Conservation (phyloP, 1,140 invertebrate genomes). For the Procambarus virginalis region DNA sequence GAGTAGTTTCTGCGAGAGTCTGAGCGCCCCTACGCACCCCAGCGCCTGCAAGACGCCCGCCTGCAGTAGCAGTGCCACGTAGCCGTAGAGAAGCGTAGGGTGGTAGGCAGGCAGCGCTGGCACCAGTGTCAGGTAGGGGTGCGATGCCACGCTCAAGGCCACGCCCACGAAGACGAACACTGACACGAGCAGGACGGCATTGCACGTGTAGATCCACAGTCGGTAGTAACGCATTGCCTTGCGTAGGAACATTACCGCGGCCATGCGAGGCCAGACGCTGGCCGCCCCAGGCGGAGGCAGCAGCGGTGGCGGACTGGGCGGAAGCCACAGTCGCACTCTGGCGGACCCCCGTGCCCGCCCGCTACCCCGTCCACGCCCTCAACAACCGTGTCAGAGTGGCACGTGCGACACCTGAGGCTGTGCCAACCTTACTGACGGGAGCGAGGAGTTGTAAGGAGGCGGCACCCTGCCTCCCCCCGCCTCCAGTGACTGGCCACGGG, state of each 20-base stretch:
- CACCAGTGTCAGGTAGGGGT: slow-evolving; percentile 75
- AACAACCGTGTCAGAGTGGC: not conserved
- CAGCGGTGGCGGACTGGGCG: slow-evolving; percentile 31
- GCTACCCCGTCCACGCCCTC: slow-evolving; percentile 3
- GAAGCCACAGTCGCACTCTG: slow-evolving; percentile 27
- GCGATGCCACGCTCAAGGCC: slow-evolving; percentile 82
- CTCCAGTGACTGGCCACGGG: not conserved
- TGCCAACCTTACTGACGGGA: slow-evolving; percentile 21
- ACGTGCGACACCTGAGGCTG: slow-evolving; percentile 10
- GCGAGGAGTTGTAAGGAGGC: not conserved
- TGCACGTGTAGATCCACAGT: slow-evolving; percentile 94
- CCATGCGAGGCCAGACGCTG: slow-evolving; percentile 65
- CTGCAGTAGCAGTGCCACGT: slow-evolving; percentile 84
- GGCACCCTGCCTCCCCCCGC: slow-evolving; percentile 9
- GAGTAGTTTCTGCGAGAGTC: slow-evolving; percentile 85
- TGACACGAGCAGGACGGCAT: slow-evolving; percentile 87
- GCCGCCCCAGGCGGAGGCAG: slow-evolving; percentile 60
- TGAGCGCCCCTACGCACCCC: slow-evolving; percentile 85
- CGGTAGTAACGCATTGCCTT: slow-evolving; percentile 84
- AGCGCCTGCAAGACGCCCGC: slow-evolving; percentile 78
- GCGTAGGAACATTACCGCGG: slow-evolving; percentile 73
- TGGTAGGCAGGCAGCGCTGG: slow-evolving; percentile 78
- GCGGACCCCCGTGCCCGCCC: slow-evolving; percentile 27
- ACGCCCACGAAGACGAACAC: slow-evolving; percentile 87
- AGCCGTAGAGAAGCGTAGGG: slow-evolving; percentile 88